Base-by-base conservation (phyloP, 2,888 invertebrate species). In the Pedicia rivosa region DNA sequence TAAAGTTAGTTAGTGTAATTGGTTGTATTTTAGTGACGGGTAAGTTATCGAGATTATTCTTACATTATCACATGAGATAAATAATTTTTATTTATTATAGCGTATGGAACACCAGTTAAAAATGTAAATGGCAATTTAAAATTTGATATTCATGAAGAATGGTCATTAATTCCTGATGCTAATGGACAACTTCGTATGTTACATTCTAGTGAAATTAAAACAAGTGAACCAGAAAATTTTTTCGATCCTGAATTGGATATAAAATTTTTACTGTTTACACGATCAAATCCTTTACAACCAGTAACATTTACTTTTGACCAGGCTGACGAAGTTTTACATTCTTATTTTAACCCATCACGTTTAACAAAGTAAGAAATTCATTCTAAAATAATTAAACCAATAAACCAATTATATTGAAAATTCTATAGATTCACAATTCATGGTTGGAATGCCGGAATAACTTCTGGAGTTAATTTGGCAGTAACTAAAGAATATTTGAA, bases 371-470 rank as follows among this genome's bases (percentile, higher is more conserved):
- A n/a, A n/a, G n/a, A n/a, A n/a, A n/a, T n/a, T n/a, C n/a, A n/a
- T n/a, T n/a, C n/a, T n/a, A n/a, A n/a, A n/a, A n/a, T n/a, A n/a
- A n/a, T n/a, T n/a, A n/a, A n/a, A n/a, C n/a, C n/a, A n/a, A n/a
- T n/a, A n/a, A n/a, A n/a, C n/a, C n/a, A n/a, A n/a, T n/a, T n/a
- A n/a, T n/a, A n/a, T n/a, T n/a, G n/a, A n/a, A n/a, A n/a, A n/a
- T n/a, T n/a, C n/a, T n/a, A n/a, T 13, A 5, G 22, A 7, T 20
- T 32, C 5, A 32, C 32, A 13, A 14, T 56, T 2, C 58, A 58
- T 30, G 58, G 58, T 12, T 58, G 56, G 55, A 55, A 53, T 50
- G 53, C 53, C 39, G 52, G 51, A 36, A 49, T 49, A 12, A 50
- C 49, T 2, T 52, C 55, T 2, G 50, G 52, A 3, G 52, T 55